These are phyloP conservation scores for Amaurobius ferox DNA, from an alignment of 2,888 invertebrate genomes.

Conservation along the genomic window DNA sequence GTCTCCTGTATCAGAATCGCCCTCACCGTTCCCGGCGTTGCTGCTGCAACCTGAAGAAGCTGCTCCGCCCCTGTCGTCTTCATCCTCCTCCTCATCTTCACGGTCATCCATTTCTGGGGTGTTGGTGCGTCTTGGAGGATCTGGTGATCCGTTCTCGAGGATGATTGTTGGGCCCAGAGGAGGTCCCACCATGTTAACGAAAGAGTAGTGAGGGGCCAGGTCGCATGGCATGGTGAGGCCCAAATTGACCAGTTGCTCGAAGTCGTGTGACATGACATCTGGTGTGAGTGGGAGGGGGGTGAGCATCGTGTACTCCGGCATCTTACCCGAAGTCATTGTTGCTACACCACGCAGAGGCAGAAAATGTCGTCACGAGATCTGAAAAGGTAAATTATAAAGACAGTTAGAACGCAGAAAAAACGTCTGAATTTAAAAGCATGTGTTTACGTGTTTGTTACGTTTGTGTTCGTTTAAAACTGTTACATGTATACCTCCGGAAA, in stretches of 20 bases:
- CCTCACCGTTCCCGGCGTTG: slow-evolving; percentile 18
- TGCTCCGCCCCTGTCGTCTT: slow-evolving; percentile 28
- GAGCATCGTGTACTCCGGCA: slow-evolving; percentile 68
- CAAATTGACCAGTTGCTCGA: slow-evolving; percentile 63
- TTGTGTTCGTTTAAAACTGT: no score
- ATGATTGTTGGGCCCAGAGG: slow-evolving; percentile 34
- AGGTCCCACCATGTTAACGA: slow-evolving; percentile 50
- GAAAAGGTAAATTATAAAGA: no score
- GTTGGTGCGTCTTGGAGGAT: slow-evolving; percentile 14
- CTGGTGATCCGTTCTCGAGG: slow-evolving; percentile 6
- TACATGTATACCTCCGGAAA: no score
- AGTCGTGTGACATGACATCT: slow-evolving; percentile 63
- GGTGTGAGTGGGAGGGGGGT: slow-evolving; percentile 64
- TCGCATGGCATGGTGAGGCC: slow-evolving; percentile 55
- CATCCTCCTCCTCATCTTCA: slow-evolving; percentile 52
- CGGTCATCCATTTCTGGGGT: slow-evolving; percentile 41
- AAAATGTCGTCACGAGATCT: no score
- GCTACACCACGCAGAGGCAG: no score
- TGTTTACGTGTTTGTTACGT: no score
- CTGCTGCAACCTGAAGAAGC: slow-evolving; percentile 4
- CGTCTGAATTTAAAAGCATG: no score
- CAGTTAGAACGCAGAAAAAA: no score
- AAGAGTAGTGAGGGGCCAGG: slow-evolving; percentile 44
- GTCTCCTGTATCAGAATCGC: neutral
- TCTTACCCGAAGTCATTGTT: slow-evolving; percentile 53